Percentiles rank a stretch among this genome's conserved stretches.
These are phyloP conservation scores for Scytalopus superciliaris DNA, from an alignment of 2,113 vertebrate species.

Conservation along the genomic window DNA sequence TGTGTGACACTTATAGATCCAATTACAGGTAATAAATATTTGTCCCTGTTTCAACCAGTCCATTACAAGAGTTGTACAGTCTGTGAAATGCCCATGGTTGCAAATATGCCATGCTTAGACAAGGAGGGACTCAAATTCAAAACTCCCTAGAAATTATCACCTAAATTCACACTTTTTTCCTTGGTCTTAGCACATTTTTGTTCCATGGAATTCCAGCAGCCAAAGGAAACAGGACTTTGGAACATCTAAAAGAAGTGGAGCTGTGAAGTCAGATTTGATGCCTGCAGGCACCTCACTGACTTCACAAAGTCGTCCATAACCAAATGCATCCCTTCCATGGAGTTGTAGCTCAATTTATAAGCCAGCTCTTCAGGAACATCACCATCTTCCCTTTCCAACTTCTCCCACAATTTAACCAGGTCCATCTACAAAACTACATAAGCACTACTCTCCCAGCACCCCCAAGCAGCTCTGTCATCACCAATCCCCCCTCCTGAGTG, in stretches of 20 bases:
- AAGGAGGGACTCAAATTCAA: fast-evolving
- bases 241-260: background rate
- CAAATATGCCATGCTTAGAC: fast-evolving
- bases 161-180: fast-evolving
- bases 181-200: background rate
- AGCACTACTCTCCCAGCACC: fast-evolving
- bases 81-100: background rate
- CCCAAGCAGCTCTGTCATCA: background rate
- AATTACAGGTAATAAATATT: background rate
- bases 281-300: background rate
- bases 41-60: background rate
- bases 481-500: fast-evolving
- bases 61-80: background rate
- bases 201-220: background rate
- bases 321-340: background rate
- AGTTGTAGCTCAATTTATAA: background rate
- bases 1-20: background rate
- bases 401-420: background rate
- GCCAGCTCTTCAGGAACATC: background rate
- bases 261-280: background rate
- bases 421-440: fast-evolving
- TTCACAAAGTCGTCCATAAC: background rate
- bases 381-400: background rate
- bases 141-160: background rate
- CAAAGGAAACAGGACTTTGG: background rate